Base-by-base conservation (phyloP, 2,113 vertebrate genomes). In the Sakesphorus luctuosus region DNA sequence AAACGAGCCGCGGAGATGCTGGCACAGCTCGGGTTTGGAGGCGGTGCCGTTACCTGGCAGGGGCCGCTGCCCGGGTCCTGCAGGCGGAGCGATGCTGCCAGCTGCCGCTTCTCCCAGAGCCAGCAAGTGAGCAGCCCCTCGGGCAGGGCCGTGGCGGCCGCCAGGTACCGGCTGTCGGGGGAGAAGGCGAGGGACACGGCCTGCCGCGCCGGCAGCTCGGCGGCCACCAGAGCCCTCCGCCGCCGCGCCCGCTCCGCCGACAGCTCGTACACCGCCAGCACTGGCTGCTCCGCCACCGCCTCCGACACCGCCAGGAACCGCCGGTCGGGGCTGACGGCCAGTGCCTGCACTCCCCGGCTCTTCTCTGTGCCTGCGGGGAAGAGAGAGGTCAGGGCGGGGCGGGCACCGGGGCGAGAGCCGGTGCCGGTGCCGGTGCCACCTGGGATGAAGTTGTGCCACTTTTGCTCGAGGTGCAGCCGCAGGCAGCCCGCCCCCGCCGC, bases 71-170 rank as follows among this genome's bases (percentile, higher is more conserved):
- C 97, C 38, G 95, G 90, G 26, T 68, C 93, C 62, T 96, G 97
- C 7, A 97, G 91, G 88, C 97, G 98, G 50, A 98, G n/a, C 2
- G 97, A 81, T 26, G 98, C 98, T 97, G 99, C 96, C 76, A 99
- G 95, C 97, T 97, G 98, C 93, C 98, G 98, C 96, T 99, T 99
- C 89, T 99, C 98, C 99, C 99, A 99, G 53, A 99, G 97, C 99
- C 99, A 99, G 74, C 97, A 98, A 84, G 98, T 78, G 65, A 99
- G 98, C 38, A 87, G 98, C 90, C 98, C 98, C 20, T 98, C 98
- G 0, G 99, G 99, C 12, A 97, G 97, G 2, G 97, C 98, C 4
- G 98, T 96, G 94, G 98, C 98, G 21, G 98, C 98, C 50, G 98
- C 98, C 36, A 99, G 96, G 94, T 98, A 98, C 84, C 98, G 99